A percentile compares a stretch with the other conserved stretches of the same genome.
phyloP scores from a whole-genome alignment of 2,113 vertebrate genomes.

The Labeo rohita region DNA sequence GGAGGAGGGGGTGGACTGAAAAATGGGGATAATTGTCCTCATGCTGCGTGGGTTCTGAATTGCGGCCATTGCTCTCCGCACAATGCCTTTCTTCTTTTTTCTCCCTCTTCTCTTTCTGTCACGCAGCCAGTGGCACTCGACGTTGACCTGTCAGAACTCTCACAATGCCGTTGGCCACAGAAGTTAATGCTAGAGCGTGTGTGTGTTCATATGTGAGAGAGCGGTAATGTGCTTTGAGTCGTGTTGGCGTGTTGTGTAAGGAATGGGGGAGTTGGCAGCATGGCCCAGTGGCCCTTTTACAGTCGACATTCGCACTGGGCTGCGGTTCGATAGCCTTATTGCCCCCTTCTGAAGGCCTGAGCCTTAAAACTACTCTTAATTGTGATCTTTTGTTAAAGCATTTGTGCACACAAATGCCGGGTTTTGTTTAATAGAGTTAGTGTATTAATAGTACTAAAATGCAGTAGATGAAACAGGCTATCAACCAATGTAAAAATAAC shows the following conservation, averaged over 20 bases:
- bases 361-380: not conserved
- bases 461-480: not conserved
- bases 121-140: conserved; percentile 5
- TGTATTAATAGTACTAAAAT: not conserved
- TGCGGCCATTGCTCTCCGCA: conserved; percentile 16
- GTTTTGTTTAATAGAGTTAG: not conserved
- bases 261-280: not conserved
- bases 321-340: not conserved
- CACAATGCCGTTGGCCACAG: conserved; percentile 26
- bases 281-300: not conserved
- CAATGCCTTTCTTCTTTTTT: not conserved
- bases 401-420: not conserved
- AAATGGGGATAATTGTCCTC: conserved; percentile 49
- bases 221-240: not conserved
- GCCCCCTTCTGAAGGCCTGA: not conserved
- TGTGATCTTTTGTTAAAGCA: not conserved
- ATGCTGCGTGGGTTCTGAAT: conserved; percentile 31
- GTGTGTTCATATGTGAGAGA: conserved; percentile 24
- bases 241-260: conserved; percentile 8
- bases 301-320: not conserved
- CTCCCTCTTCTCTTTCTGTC: conserved; percentile 2
- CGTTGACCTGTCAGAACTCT: conserved; percentile 28
- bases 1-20: conserved; percentile 13
- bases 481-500: not conserved
- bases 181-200: conserved; percentile 26